Evolutionary conservation across 2,113 vertebrate species (phyloP).

Genomic region (Phrynocephalus versicolor): DNA sequence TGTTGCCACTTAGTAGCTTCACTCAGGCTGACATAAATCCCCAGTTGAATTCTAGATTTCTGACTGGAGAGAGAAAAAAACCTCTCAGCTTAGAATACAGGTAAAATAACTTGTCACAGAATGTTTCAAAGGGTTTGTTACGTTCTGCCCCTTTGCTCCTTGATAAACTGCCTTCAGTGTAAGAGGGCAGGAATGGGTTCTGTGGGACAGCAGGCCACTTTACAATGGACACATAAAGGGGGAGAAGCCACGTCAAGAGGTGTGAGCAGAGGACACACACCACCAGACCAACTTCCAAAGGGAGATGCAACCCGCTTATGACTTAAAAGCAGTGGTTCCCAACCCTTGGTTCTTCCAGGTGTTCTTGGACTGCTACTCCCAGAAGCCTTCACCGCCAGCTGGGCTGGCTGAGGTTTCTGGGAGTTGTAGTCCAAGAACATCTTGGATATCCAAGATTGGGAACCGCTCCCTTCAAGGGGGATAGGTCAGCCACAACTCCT

Average conservation of each 20-base stretch:
- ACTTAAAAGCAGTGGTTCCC: background rate
- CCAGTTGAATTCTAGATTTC: no score
- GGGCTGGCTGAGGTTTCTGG: no score
- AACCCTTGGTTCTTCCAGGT: background rate
- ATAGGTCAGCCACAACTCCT: background rate
- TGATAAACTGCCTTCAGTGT: no score
- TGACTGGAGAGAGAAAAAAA: no score
- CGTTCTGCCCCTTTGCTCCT: background rate
- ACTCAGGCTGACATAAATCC: no score
- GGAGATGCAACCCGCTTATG: background rate
- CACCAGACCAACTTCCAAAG: background rate
- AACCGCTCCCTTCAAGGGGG: background rate
- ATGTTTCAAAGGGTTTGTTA: no score
- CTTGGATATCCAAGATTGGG: no score
- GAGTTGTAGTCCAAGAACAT: no score
- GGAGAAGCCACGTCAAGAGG: background rate
- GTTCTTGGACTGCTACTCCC: background rate
- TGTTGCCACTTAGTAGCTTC: no score
- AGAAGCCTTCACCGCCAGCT: background rate
- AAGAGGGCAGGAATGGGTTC: background rate
- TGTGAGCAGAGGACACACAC: no score
- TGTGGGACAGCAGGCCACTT: background rate
- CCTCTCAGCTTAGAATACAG: no score
- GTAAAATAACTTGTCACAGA: no score
- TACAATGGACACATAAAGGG: background rate